Base-by-base conservation (phyloP, 2,113 vertebrate genomes). In the Balaeniceps rex region DNA sequence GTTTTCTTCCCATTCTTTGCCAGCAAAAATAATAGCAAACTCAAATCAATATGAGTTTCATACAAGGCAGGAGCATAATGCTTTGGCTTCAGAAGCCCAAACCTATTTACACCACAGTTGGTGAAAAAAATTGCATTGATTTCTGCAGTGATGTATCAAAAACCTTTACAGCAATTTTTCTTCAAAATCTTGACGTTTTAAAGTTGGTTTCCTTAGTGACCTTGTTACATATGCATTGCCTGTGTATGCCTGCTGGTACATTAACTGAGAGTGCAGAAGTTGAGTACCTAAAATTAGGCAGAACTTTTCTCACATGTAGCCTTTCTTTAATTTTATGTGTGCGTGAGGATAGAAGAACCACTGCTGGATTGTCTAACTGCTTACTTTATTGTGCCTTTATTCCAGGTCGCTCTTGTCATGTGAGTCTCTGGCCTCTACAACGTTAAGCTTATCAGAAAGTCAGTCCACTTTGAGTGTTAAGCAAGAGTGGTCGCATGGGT, bases 401-500 rank as follows among this genome's bases (percentile, higher is more conserved):
- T 98, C 79, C 98, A 99, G 99, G 97, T 99, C 97, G 11, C 96
- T 99, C 81, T 97, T 98, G 84, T 99, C 99, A 33, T 89, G 95
- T 93, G 99, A 99, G 75, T 99, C 99, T 93, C 91, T 99, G 98
- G 98, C 98, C 28, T 99, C 99, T 80, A 98, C 99, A 1, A 98
- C 98, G 1, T 97, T 99, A 90, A 99, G 98, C 85, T 97, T 99
- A 68, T 98, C 99, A 12, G 99, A 99, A 97, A 98, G 98, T 52
- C 99, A 99, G 72, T 99, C 99, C 1, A 65, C 99, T 85, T 96
- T 98, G 93, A 99, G 97, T 42, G 96, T 98, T 93, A 99, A 98
- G 89, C 98, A 99, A 46, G 99, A 99, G 75, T 99, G 98, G 99
- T 96, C 97, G 14, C 98, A 98, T 49, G 98, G 98, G 52, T 99